Conservation (phyloP, 2,113 vertebrate genomes). For the Mesembrinibis cayennensis region DNA sequence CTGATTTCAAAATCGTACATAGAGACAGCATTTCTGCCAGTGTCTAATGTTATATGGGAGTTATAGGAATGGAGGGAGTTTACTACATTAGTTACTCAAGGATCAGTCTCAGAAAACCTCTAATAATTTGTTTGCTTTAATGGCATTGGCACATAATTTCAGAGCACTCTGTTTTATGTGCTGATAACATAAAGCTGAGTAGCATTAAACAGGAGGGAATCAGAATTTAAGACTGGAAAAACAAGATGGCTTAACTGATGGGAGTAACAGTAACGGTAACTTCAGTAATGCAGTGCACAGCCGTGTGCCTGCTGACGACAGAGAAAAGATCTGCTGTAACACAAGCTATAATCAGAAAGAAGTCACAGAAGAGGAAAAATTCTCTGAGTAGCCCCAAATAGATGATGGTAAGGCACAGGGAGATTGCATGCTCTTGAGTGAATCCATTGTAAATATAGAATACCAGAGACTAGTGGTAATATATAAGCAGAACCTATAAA, state of each 20-base stretch:
- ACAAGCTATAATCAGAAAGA: background rate
- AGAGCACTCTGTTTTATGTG: background rate
- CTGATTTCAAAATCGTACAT: background rate
- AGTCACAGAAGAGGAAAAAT: background rate
- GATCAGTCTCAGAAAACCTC: background rate
- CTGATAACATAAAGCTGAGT: background rate
- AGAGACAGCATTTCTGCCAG: background rate
- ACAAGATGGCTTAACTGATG: background rate
- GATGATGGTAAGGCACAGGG: background rate
- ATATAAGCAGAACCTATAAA: background rate
- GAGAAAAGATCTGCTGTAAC: background rate
- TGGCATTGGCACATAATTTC: too few relatives aligned
- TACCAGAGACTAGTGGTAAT: accelerated
- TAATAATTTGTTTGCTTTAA: background rate
- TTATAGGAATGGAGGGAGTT: background rate
- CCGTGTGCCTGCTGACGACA: accelerated
- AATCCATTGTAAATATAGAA: background rate
- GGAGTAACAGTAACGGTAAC: background rate
- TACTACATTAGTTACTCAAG: background rate
- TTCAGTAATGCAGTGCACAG: accelerated
- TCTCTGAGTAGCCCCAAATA: background rate
- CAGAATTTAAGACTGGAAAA: background rate
- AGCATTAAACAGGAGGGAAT: background rate
- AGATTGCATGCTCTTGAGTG: accelerated
- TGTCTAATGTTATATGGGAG: background rate